Percentiles rank a stretch among this genome's conserved stretches.
These are phyloP conservation scores for Avahi laniger DNA, from an alignment of 2,797 vertebrate species.

Conservation along the genomic window DNA sequence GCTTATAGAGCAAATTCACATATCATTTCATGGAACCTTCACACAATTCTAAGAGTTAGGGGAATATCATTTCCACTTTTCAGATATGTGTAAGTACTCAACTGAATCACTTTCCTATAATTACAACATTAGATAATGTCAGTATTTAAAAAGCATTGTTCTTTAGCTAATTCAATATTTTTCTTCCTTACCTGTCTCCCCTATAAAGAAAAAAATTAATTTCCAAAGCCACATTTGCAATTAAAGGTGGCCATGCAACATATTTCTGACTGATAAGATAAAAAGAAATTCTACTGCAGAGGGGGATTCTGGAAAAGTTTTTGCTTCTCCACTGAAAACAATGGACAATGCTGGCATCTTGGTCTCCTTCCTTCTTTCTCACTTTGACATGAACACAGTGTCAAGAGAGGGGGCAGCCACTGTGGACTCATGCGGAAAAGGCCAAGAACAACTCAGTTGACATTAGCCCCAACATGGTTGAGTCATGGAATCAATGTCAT, in stretches of 20 bases:
- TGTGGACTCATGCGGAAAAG: background rate
- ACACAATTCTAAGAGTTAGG: background rate
- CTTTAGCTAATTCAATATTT: background rate
- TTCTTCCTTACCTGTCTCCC: background rate
- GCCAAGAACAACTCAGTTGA: background rate
- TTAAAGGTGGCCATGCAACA: background rate
- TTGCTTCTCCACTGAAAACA: background rate
- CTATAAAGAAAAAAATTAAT: background rate
- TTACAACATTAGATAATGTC: background rate
- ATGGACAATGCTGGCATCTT: background rate
- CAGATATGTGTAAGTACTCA: background rate
- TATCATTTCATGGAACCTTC: background rate
- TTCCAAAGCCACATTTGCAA: background rate
- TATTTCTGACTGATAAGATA: background rate
- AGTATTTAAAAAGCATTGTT: background rate
- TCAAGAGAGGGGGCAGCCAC: background rate
- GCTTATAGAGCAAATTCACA: background rate
- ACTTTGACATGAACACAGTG: background rate
- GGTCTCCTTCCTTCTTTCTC: background rate
- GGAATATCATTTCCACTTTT: background rate
- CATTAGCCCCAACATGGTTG: background rate
- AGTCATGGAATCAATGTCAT: background rate
- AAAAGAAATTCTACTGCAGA: background rate
- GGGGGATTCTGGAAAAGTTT: background rate
- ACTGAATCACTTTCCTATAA: background rate